Evolutionary conservation across 2,888 invertebrate genomes (phyloP).

Genomic region (Drosophila meridionalis): DNA sequence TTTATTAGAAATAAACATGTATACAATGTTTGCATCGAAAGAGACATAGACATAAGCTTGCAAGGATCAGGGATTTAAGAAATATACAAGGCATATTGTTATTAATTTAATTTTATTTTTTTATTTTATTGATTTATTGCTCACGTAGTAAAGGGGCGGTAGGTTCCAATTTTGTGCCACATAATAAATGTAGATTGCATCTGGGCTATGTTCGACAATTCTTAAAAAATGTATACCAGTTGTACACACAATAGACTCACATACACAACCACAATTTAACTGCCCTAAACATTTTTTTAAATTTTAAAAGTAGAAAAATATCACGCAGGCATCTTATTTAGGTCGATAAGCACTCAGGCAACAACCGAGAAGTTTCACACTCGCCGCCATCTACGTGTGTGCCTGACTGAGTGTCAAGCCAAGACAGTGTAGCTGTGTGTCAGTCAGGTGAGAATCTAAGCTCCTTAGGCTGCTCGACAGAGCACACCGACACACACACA

Average conservation of each 20-base stretch:
- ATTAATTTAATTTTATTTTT: no score
- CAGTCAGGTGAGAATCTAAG: constrained; percentile 75
- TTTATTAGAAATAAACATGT: background rate
- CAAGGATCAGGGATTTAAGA: background rate
- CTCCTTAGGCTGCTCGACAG: constrained; percentile 70
- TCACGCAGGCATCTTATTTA: constrained; percentile 56
- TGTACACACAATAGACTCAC: constrained; percentile 3
- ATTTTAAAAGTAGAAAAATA: constrained; percentile 52
- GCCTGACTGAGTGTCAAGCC: background rate
- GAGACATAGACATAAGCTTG: background rate
- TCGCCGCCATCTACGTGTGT: constrained; percentile 20
- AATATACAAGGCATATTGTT: background rate
- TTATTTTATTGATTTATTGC: no score
- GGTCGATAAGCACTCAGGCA: constrained; percentile 76
- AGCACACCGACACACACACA: constrained; percentile 32
- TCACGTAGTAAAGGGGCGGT: background rate
- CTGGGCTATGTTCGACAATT: constrained; percentile 38
- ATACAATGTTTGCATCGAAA: background rate
- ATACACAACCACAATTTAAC: constrained; percentile 19
- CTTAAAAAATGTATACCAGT: constrained; percentile 42
- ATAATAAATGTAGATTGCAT: constrained; percentile 30
- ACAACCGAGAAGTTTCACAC: constrained; percentile 43
- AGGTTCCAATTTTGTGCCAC: constrained; percentile 36
- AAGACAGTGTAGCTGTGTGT: constrained; percentile 19
- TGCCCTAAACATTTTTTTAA: constrained; percentile 23